Conservation (phyloP, 2,113 vertebrate genomes). For the Hepsetus odoe region DNA sequence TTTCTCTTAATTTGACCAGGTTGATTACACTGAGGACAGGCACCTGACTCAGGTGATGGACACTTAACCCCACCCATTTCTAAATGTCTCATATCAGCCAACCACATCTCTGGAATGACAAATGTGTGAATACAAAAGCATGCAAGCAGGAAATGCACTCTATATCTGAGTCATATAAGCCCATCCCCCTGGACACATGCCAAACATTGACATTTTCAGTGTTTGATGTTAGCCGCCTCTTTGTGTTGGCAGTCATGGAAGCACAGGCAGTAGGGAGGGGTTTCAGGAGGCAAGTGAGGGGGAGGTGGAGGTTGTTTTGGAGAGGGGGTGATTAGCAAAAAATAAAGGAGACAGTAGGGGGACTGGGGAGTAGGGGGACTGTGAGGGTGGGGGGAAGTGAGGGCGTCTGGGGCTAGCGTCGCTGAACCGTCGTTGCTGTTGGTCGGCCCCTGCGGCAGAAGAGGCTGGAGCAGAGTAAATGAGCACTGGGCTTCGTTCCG, state of each 20-base stretch:
- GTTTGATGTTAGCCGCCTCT: constrained; percentile 77
- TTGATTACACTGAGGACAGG: background rate
- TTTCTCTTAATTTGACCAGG: background rate
- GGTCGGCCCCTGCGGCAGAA: constrained; percentile 88
- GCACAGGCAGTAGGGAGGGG: constrained; percentile 14
- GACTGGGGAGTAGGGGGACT: constrained; percentile 28
- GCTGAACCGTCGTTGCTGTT: constrained; percentile 70
- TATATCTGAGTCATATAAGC: constrained; percentile 11
- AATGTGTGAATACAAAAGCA: constrained; percentile 32
- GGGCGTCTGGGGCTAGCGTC: constrained; percentile 62
- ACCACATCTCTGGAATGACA: background rate
- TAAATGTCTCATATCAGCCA: background rate
- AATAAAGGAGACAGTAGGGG: constrained; percentile 26
- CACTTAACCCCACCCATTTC: background rate
- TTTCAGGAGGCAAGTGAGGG: background rate
- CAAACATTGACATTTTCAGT: constrained; percentile 67
- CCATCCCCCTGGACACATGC: background rate
- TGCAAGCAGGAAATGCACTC: constrained; percentile 16
- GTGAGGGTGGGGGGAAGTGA: constrained; percentile 17
- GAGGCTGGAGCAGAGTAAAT: constrained; percentile 93
- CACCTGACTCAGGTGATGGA: background rate
- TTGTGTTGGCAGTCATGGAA: constrained; percentile 76
- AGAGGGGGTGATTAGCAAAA: constrained; percentile 51
- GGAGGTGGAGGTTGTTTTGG: constrained; percentile 41
- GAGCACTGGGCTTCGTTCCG: constrained; percentile 90